These are phyloP conservation scores for Nothoprocta pentlandii DNA, from an alignment of 2,113 vertebrate species.

Conservation along the genomic window DNA sequence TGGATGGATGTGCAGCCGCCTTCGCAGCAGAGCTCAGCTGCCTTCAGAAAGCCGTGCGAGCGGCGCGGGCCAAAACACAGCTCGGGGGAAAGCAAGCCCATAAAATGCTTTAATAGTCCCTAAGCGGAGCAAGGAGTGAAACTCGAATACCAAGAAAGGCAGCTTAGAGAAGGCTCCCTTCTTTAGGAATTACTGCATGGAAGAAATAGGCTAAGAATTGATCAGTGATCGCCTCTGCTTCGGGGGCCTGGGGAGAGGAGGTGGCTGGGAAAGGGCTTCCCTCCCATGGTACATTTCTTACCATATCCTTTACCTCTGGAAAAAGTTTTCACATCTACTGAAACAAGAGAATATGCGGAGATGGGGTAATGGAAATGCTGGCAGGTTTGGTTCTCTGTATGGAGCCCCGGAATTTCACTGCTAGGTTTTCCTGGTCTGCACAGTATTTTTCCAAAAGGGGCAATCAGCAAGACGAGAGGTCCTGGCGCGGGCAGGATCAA, in stretches of 20 bases:
- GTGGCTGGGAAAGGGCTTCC: conserved; percentile 35
- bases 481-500: not conserved
- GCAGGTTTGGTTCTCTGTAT: not conserved
- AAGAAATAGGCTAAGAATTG: not conserved
- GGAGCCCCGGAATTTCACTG: not conserved
- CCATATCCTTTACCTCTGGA: not conserved
- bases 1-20: not conserved
- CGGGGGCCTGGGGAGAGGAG: not conserved
- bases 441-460: not conserved
- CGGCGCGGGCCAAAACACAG: not conserved
- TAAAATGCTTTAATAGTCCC: not conserved
- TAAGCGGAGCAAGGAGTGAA: not conserved
- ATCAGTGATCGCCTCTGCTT: not conserved
- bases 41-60: not conserved
- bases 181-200: conserved; percentile 33
- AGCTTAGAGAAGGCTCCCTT: not conserved
- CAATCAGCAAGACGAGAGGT: rapidly evolving
- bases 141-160: not conserved
- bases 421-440: not conserved
- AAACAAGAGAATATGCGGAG: conserved; percentile 29
- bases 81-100: not conserved
- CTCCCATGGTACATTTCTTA: conserved; percentile 5
- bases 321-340: conserved; percentile 11
- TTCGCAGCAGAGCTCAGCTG: not conserved
- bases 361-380: conserved; percentile 2